Evolutionary conservation across 92 coral and sea anemone species (phyloP), one percentile per base, ranked within the genome.

Genomic region (Zoanthus solanderi): DNA sequence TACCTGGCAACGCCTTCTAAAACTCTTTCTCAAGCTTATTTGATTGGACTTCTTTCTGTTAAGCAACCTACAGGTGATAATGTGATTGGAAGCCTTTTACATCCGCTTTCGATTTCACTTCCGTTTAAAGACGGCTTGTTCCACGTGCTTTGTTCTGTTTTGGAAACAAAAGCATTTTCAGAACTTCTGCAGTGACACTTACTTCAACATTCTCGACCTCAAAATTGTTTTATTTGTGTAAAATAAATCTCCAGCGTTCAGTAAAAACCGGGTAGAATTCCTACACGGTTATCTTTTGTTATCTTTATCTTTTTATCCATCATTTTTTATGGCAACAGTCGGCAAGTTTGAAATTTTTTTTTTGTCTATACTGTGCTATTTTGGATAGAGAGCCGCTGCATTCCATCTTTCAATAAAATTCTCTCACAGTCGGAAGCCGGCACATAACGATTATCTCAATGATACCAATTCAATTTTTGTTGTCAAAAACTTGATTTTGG

Each of bases 1-100:
- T 89, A 91, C 98, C 83, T 76, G 71, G 98, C 66, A 52, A 95
- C 98, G 78, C 80, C 56, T 66, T 57, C 17, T 57, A 53, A 44
- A 65, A 79, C 61, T 17, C 42, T 44, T 16, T 34, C 61, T 15
- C 7, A 65, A 81, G 65, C 75, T 37, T 37, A 53, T 66, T 81
- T 66, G 85, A 81, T 81, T 81, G 75, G 75, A 3, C 76, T 50
- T 68, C 44, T 54, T 54, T 18, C 63, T 66, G 76, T 81, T 81
- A 45, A 37, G 76, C 85, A 81, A 81, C 63, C 58, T 23, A 66
- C 16, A 81, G 61, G 46, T 9, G 12, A 23, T 46, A 50, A 66
- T 63, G 79, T 91, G 91, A 91, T 91, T 91, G 94, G 94, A 18
- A 48, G 9, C 34, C 71, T 47, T 72, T 65, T 58, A 73, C 79